phyloP scores from a whole-genome alignment of 2,113 vertebrate genomes.

The Brachyhypopomus occidentalis region DNA sequence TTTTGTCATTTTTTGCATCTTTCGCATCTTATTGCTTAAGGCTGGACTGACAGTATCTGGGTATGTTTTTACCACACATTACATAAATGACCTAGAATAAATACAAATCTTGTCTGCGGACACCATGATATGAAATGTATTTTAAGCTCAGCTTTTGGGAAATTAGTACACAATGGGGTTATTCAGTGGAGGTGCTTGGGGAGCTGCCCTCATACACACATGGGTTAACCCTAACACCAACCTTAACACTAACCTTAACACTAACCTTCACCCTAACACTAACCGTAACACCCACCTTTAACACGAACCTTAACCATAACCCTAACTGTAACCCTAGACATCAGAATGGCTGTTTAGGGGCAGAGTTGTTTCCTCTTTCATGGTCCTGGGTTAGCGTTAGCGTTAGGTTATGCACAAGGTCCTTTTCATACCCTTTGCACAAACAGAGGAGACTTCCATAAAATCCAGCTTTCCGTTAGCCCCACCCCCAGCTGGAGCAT shows the following conservation, averaged over 20 bases:
- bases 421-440: conserved; percentile 49
- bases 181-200: conserved; percentile 3
- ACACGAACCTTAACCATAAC: too few species aligned
- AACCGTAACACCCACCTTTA: too few species aligned
- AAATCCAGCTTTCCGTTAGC: conserved; percentile 58
- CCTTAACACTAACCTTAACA: too few species aligned
- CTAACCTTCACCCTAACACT: too few species aligned
- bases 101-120: conserved; percentile 6
- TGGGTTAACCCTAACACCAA: not conserved
- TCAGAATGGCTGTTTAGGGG: too few species aligned
- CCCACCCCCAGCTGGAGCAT: conserved; percentile 6
- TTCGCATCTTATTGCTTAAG: too few species aligned
- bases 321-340: too few species aligned
- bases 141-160: not conserved
- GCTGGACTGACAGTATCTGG: not conserved
- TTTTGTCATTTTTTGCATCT: too few species aligned
- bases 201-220: not conserved
- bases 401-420: conserved; percentile 32
- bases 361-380: too few species aligned
- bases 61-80: not conserved
- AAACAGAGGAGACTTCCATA: conserved; percentile 46
- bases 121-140: conserved; percentile 4
- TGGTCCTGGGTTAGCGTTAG: too few species aligned
- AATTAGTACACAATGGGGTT: conserved; percentile 1
- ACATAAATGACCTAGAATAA: conserved; percentile 23